These are phyloP conservation scores for Mesembrinibis cayennensis DNA, from an alignment of 2,113 vertebrate species.

Conservation along the genomic window DNA sequence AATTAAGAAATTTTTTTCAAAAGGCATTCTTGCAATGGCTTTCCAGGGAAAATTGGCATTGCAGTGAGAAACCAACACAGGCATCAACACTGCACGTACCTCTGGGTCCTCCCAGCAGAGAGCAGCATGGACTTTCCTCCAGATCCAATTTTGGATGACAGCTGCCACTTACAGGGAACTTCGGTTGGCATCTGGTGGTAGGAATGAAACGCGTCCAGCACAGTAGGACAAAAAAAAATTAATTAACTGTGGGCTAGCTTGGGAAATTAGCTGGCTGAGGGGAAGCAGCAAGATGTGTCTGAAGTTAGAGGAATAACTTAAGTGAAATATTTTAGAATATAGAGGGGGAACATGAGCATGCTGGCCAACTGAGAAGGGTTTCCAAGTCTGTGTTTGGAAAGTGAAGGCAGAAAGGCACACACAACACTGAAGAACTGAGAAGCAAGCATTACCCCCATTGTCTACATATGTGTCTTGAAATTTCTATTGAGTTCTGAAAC, in stretches of 20 bases:
- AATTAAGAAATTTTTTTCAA: neutral
- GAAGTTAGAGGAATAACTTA: neutral
- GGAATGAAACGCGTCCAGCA: neutral
- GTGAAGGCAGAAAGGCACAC: neutral
- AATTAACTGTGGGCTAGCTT: constrained; percentile 1
- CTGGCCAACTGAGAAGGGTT: neutral
- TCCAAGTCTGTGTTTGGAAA: neutral
- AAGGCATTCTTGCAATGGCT: neutral
- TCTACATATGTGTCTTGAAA: neutral
- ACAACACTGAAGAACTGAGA: neutral
- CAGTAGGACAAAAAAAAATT: constrained; percentile 29
- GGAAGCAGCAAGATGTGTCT: neutral
- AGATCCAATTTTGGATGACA: neutral
- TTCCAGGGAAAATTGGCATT: neutral
- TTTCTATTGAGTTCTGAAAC: constrained; percentile 18
- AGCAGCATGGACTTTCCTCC: neutral
- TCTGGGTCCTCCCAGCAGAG: neutral
- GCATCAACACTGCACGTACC: neutral
- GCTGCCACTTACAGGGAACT: neutral
- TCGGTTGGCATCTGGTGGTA: neutral
- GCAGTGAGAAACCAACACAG: neutral
- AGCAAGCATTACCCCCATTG: neutral
- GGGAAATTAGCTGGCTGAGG: neutral
- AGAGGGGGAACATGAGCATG: neutral
- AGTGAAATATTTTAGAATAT: neutral